Base-by-base conservation (phyloP, 1,140 invertebrate genomes). In the Bombus difficillimus region DNA sequence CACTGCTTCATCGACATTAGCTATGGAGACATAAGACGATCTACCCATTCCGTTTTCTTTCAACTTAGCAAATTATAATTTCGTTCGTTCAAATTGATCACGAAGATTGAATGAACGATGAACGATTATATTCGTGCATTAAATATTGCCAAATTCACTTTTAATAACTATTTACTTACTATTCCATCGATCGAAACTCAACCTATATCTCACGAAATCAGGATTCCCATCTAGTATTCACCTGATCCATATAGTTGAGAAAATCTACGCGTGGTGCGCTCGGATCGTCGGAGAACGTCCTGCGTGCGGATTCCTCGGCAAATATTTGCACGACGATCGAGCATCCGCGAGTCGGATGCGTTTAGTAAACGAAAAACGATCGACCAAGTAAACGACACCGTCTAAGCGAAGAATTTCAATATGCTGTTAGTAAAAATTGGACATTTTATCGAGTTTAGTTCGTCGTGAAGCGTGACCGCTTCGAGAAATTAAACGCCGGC, bases 231-330 rank as follows among this genome's bases (percentile, higher is more conserved):
- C 5, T 66, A 32, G 62, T 32, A 66, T 66, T 66, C 62, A 15
- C 13, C 13, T 64, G 62, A 64, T 15, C 5, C 3, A 32, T 28
- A 53, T 66, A 66, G 62, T 68, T 68, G 37, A 68, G 66, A 43
- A 81, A 62, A 59, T 74, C 53, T 18, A 13, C 43, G 34, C 34
- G 25, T n/a, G 68, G 10, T n/a, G 37, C 79, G 34, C 32, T 3
- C 15, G 22, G 57, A 81, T 81, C 68, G 47, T 8, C 47, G 79
- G 64, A 80, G 68, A 80, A 80, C 47, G 77, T 32, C 68, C 41
- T 41, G 32, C 22, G 43, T 32, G 41, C 25, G 68, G 66, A 53
- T 80, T 80, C 77, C 47, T 37, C 18, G 32, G 32, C n/a, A 81
- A 71, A 81, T 81, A 81, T 69, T 81, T 81, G 78, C 32, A 18